Base-by-base conservation (phyloP, 2,888 invertebrate species). In the Nomada lathburiana region DNA sequence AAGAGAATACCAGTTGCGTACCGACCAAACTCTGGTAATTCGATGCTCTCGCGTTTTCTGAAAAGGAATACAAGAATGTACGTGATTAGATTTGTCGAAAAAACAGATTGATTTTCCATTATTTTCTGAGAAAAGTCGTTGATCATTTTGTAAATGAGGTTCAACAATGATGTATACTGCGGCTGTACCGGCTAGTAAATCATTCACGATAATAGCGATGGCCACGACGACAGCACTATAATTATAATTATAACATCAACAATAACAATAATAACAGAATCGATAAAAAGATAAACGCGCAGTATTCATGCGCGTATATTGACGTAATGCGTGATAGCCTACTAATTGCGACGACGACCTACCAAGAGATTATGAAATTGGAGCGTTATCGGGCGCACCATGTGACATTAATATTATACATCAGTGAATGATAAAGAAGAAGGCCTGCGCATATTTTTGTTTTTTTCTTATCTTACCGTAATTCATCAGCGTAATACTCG, bases 1-100 rank as follows among this genome's bases (percentile, higher is more conserved):
- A 98, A 99, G 92, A 99, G 96, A 86, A 99, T 98, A 81, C 99
- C 99, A 26, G 99, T 99, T 72, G 99, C 99, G 95, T 99, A 99
- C 87, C 96, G 95, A 5, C 99, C 99, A 90, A 96, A 96, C 26
- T 96, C 96, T 11, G 99, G 99, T 89, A 99, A 95, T 86, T 96
- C 96, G 81, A 98, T 95, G 90, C 97, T 97, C 91, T 97, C 96
- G 85, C 96, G 96, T 92, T 97, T 97, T 94, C 98, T 98, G 94
- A 50, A 94, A 94, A 81, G 88, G 91, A 82, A 74, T 47, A 16
- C 47, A 80, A 23, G 26, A 70, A 63, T 26, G 11, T 11, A 55
- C 13, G 4, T 10, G 7, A 29, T 36, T 36, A 36, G 0, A 7
- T 36, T 36, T 1, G 7, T 7, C 36, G 36, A 36, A 36, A 36